Evolutionary conservation across 2,797 vertebrate genomes (phyloP), one percentile per base, ranked within the genome.

Genomic region (Nothura maculosa): DNA sequence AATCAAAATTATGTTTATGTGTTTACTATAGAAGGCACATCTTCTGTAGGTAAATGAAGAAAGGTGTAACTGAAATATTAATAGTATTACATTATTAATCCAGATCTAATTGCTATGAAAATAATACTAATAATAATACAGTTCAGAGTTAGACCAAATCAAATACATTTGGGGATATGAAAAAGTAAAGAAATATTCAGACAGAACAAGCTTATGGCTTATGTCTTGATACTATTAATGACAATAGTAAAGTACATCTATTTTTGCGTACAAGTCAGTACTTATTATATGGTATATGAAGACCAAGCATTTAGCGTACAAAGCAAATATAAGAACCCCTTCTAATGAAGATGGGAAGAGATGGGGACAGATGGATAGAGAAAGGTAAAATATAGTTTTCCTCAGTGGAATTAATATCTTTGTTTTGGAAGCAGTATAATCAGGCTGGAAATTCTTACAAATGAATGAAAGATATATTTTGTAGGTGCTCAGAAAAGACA

Each of bases 261-360:
- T 20, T 76, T 36, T 48, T 32, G 9, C 0, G 1, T 28, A 30
- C 1, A 60, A 34, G 55, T 27, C 28, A 87, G 9, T 6, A 73
- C 12, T 12, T 2, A 3, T 27, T 14, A 64, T 76, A 20, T 2
- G 24, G 12, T 5, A 19, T 25, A 22, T 2, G 9, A 6, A 34
- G 21, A 55, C 9, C 40, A 12, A 18, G 36, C 10, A 54, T 27
- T 72, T 32, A 43, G 38, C 48, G 10, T 62, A 55, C 4, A 55
- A 74, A 70, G 21, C 24, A 10, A 70, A 55, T 54, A 45, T 85
- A 79, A 80, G 5, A 36, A 54, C 9, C 1, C 4, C 18, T 52
- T 62, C 10, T 30, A 81, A 43, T 68, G 64, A 68, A n/a, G n/a
- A n/a, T n/a, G n/a, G n/a, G n/a, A n/a, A n/a, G n/a, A n/a, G n/a